A percentile compares a stretch with the other conserved stretches of the same genome.
Evolutionary conservation across 2,888 invertebrate species (phyloP).

Genomic region (Drosophila formosana): DNA sequence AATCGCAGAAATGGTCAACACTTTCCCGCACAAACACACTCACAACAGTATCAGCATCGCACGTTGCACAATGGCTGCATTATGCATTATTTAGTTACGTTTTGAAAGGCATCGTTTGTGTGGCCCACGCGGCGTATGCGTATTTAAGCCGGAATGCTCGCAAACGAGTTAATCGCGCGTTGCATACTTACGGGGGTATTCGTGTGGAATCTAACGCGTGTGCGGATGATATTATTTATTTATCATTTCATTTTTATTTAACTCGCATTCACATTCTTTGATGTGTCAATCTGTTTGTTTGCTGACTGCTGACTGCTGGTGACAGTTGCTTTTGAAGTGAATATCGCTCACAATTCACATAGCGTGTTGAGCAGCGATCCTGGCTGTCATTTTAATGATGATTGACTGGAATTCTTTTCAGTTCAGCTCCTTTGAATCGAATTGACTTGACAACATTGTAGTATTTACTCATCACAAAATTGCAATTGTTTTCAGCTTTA

Average conservation of each 20-base stretch:
- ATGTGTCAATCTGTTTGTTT: constrained; percentile 32
- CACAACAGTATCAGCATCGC: neutral
- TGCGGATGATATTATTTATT: constrained; percentile 40
- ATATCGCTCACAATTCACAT: constrained; percentile 9
- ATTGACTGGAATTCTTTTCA: constrained; percentile 19
- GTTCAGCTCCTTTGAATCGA: neutral
- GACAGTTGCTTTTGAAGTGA: constrained; percentile 43
- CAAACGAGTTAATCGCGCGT: constrained; percentile 42
- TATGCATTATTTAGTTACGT: neutral
- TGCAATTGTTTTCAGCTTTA: neutral
- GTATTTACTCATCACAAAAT: neutral
- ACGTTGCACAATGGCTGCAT: neutral
- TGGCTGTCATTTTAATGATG: neutral
- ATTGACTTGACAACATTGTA: neutral
- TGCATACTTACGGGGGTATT: constrained; percentile 62
- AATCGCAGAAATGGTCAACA: neutral
- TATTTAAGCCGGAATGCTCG: constrained; percentile 13
- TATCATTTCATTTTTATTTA: constrained; percentile 7
- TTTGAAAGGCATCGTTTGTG: neutral
- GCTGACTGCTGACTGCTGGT: constrained; percentile 5
- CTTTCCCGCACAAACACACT: neutral
- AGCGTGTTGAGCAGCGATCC: neutral
- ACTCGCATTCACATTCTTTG: constrained; percentile 28
- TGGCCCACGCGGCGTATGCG: constrained; percentile 29
- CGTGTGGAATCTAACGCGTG: constrained; percentile 13